phyloP scores from a whole-genome alignment of 1,140 invertebrate genomes.

The Trissolcus basalis region DNA sequence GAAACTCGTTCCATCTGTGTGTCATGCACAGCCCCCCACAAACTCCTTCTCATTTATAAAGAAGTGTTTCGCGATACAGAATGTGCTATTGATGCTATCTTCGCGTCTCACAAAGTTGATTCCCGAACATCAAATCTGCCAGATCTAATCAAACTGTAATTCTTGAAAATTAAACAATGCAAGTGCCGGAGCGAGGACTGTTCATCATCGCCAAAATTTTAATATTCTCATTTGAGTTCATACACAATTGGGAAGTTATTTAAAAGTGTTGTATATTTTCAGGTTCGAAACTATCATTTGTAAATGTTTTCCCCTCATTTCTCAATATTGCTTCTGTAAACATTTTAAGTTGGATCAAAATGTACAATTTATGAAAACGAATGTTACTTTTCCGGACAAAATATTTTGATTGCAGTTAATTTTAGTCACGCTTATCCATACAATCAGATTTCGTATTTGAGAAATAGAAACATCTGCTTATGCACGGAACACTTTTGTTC shows the following conservation, averaged over 20 bases:
- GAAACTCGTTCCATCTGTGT: slow-evolving; percentile 59
- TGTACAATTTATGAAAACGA: neutral
- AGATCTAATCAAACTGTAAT: slow-evolving; percentile 23
- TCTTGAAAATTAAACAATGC: slow-evolving; percentile 20
- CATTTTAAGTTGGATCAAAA: slow-evolving; percentile 21
- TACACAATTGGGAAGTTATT: no score
- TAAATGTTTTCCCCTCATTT: no score
- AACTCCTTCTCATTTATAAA: slow-evolving; percentile 74
- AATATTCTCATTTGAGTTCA: no score
- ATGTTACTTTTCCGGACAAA: neutral
- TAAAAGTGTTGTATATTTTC: no score
- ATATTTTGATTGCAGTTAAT: slow-evolving; percentile 15
- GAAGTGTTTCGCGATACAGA: slow-evolving; percentile 66
- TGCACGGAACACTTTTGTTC: slow-evolving; percentile 7
- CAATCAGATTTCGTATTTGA: slow-evolving; percentile 4
- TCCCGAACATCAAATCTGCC: slow-evolving; percentile 9
- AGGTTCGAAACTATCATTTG: no score
- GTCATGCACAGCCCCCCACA: slow-evolving; percentile 60
- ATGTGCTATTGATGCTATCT: slow-evolving; percentile 70
- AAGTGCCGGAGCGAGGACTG: neutral
- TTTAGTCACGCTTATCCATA: slow-evolving; percentile 8
- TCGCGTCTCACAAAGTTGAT: slow-evolving; percentile 34
- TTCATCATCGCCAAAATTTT: neutral
- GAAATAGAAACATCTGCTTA: slow-evolving; percentile 16
- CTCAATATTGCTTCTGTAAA: slow-evolving; percentile 7